Evolutionary conservation across 2,888 invertebrate species (phyloP).

Genomic region (Xestia c-nigrum): DNA sequence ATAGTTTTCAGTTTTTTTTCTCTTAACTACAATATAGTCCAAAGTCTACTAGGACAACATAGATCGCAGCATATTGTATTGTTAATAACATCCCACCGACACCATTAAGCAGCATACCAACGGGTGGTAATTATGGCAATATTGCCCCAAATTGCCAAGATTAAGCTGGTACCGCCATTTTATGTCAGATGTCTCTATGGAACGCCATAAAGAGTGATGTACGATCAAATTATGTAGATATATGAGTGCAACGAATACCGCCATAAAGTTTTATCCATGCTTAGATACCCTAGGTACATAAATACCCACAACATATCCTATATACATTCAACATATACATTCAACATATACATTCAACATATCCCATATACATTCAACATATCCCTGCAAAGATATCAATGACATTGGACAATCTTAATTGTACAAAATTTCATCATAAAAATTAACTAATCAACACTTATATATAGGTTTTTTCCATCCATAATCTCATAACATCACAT

Average conservation of each 20-base stretch:
- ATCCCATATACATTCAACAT: background rate
- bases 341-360: background rate
- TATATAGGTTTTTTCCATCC: background rate
- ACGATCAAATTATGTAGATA: conserved; percentile 45
- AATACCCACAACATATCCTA: too few relatives aligned
- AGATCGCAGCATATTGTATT: background rate
- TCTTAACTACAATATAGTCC: background rate
- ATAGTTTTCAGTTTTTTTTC: background rate
- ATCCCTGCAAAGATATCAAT: background rate
- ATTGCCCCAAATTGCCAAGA: conserved; percentile 51
- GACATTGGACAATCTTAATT: background rate
- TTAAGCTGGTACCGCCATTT: conserved; percentile 43
- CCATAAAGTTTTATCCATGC: background rate
- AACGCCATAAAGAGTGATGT: conserved; percentile 54
- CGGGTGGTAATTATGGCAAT: conserved; percentile 43
- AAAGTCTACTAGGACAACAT: conserved; percentile 16
- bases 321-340: background rate
- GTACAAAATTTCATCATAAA: background rate
- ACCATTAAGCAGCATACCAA: conserved; percentile 33
- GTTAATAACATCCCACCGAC: background rate
- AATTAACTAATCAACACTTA: background rate
- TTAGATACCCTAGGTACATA: background rate
- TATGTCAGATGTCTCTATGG: conserved; percentile 37
- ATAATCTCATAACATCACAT: background rate
- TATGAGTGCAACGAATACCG: conserved; percentile 1